These are phyloP conservation scores for Elysia crispata DNA, from an alignment of 2,888 invertebrate species.

Conservation along the genomic window DNA sequence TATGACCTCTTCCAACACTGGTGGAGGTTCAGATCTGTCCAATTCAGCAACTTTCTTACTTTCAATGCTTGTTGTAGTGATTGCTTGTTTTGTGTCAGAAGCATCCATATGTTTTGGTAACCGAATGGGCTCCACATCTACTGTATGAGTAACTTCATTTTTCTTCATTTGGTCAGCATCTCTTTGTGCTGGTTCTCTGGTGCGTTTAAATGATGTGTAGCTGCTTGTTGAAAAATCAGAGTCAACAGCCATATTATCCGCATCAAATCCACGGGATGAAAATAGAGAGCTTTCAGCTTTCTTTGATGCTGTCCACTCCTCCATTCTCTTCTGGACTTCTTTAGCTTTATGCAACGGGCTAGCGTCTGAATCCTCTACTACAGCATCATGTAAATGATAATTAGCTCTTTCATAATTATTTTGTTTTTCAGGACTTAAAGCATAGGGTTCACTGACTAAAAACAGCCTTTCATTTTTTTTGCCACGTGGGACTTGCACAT, in stretches of 20 bases:
- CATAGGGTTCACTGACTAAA: background rate
- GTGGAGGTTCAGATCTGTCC: background rate
- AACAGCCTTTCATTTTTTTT: conserved; percentile 35
- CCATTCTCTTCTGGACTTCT: conserved; percentile 47
- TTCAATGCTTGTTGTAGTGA: background rate
- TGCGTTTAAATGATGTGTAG: conserved; percentile 41
- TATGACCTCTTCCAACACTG: too few relatives aligned
- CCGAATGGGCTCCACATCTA: background rate
- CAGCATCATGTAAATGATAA: background rate
- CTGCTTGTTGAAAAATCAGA: conserved; percentile 50
- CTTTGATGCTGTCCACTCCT: conserved; percentile 33
- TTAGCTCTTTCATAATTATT: background rate
- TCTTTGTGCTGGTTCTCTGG: background rate
- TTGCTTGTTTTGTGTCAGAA: too few relatives aligned
- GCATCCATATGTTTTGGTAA: background rate
- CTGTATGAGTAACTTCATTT: background rate
- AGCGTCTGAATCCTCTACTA: too few relatives aligned
- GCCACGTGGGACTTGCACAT: conserved; percentile 13
- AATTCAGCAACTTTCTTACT: background rate
- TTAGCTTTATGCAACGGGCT: conserved; percentile 49
- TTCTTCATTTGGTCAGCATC: background rate
- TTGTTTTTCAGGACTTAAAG: background rate
- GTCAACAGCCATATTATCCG: conserved; percentile 26
- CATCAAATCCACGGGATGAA: conserved; percentile 29
- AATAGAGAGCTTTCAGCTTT: too few relatives aligned